Evolutionary conservation across 1,140 invertebrate genomes (phyloP), one percentile per base, ranked within the genome.

Genomic region (Tetramorium alpestre): DNA sequence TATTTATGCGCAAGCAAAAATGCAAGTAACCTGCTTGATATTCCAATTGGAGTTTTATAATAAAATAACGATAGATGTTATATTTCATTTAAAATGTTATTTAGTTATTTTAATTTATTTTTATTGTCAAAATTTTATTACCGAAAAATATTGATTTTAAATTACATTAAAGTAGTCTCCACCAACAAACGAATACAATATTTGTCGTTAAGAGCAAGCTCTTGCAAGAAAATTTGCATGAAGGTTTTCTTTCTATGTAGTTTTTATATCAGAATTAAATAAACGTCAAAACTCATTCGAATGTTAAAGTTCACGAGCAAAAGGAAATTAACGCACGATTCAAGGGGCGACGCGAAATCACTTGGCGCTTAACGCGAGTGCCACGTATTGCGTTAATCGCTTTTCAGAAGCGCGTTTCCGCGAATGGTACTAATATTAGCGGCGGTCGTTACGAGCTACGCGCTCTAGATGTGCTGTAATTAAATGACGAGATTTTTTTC

Each of bases 351-450:
- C 49, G 73, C 33, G 81, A 75, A 62, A 73, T 73, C 54, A 13
- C 16, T 44, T 41, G 16, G 13, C 38, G 38, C 25, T 58, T 58
- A 84, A 84, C 44, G n/a, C 67, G 56, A 64, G 47, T 25, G 49
- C 62, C 25, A n/a, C 47, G 65, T 67, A 67, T 72, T 22, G 62
- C 69, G 51, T 86, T 85, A 75, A 85, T 78, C 62, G 75, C 78
- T 90, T 90, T 90, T 56, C 72, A 76, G 88, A 90, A 89, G 58
- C 69, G 62, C 69, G 54, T 60, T 88, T 90, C 88, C 51, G 54
- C 86, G 88, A 90, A 90, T 22, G 73, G 25, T 62, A 90, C 86
- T 90, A 90, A 90, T 90, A 90, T 88, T 90, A 86, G 81, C 54
- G 25, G 16, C 60, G 28, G 47, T 44, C 69, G 82, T 67, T 51